Base-by-base conservation (phyloP, 2,888 invertebrate genomes). In the Amblyjoppa proteus region DNA sequence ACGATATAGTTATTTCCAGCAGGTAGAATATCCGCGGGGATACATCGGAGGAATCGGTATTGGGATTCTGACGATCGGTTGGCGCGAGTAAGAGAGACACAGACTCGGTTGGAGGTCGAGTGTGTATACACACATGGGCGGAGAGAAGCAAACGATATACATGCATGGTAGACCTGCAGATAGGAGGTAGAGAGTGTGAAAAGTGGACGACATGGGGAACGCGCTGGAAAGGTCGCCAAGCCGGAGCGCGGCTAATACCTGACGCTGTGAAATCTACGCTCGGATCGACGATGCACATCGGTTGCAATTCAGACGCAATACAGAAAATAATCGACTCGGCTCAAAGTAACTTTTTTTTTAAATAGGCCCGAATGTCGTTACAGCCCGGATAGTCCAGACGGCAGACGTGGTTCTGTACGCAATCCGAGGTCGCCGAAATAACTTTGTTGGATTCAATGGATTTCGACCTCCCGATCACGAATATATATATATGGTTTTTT, bases 21-120 rank as follows among this genome's bases (percentile, higher is more conserved):
- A 31, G 31, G 31, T 64, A 64, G 53, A 53, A 53, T 13, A 34
- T 34, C 61, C 61, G 31, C 31, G 61, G 61, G 61, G 7, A 16
- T 2, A 64, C 70, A 79, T 49, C 28, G 45, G 69, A 79, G 79
- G 64, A 80, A 85, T 82, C 79, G 82, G 66, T 85, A 85, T 83
- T 85, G 85, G 82, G 82, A 85, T 85, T 85, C 85, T 85, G 85
- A 83, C 68, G 82, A 83, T 82, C 82, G 79, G 76, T 76, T 51
- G 77, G n/a, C n/a, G 68, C 56, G 45, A 41, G 68, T 16, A 58
- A 68, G 82, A 83, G 78, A 38, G 68, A 80, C 51, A 75, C 2
- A 73, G 49, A 76, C 66, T 61, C 66, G 45, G 79, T 83, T 80
- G 80, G 82, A 85, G 85, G 82, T 85, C 85, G 85, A 80, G 76